Evolutionary conservation across 64 coral and sea anemone species (phyloP).

Genomic region (Pocillopora damicornis): DNA sequence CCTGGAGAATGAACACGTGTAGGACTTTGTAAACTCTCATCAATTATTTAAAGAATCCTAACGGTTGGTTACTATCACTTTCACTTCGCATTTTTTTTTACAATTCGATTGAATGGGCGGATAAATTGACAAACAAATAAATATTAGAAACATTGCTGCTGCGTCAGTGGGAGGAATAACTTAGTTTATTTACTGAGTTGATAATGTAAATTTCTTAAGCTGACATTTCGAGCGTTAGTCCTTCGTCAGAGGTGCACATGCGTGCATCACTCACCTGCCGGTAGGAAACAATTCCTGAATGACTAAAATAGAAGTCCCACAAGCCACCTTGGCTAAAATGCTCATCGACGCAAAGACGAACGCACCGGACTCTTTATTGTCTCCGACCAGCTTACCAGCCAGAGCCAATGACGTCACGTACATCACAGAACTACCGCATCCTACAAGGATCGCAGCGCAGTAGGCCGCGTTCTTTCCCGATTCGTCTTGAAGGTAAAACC

Average conservation of each 20-base stretch:
- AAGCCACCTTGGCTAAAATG: not conserved
- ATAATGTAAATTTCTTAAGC: no score
- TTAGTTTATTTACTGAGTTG: no score
- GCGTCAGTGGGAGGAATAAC: no score
- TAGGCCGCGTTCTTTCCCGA: slow-evolving; percentile 16
- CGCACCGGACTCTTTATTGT: slow-evolving; percentile 23
- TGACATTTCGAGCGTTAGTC: no score
- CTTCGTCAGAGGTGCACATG: not conserved
- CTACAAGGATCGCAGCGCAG: slow-evolving; percentile 12
- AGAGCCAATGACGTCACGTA: slow-evolving; percentile 24
- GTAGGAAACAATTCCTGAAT: slow-evolving; percentile 20
- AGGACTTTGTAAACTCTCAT: no score
- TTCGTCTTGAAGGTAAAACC: slow-evolving; percentile 2
- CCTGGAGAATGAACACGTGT: no score
- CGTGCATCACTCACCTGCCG: not conserved
- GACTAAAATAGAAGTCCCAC: not conserved
- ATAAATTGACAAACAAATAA: no score
- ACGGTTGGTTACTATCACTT: no score
- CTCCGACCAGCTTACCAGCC: slow-evolving; percentile 19
- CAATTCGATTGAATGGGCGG: no score
- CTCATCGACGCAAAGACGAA: slow-evolving; percentile 21
- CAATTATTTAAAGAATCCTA: no score
- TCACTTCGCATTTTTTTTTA: no score
- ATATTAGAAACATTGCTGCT: no score
- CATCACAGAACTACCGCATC: slow-evolving; percentile 21